Conservation (phyloP, 1,140 invertebrate genomes). For the Hylyphantes graminicola region DNA sequence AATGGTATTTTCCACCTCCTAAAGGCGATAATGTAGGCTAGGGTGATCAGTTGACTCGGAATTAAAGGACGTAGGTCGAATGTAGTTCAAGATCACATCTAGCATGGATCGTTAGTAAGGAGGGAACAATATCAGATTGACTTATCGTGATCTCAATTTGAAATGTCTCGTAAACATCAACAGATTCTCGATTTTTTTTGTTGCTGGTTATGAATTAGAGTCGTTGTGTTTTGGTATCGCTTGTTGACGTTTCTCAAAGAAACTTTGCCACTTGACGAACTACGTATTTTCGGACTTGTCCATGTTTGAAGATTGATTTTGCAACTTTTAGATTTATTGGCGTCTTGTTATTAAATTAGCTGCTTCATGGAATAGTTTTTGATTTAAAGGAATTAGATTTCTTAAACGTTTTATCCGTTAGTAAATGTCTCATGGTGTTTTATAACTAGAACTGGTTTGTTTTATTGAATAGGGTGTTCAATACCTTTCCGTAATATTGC, state of each 20-base stretch:
- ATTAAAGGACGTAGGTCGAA: background rate
- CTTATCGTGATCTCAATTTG: background rate
- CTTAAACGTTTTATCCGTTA: no score
- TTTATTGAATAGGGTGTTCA: no score
- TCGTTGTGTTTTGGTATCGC: background rate
- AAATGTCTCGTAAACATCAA: background rate
- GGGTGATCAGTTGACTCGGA: background rate
- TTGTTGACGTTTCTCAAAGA: background rate
- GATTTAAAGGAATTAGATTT: no score
- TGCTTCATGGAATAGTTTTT: no score
- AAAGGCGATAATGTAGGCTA: no score
- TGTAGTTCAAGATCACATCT: conserved; percentile 16
- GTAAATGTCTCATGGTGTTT: no score
- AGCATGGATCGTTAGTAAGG: background rate
- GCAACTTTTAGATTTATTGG: no score
- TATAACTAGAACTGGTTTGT: no score
- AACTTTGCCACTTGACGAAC: background rate
- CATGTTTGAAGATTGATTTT: background rate
- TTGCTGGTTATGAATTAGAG: background rate
- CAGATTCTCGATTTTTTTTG: background rate
- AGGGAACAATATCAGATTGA: background rate
- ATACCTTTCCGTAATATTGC: no score
- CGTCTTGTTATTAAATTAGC: no score
- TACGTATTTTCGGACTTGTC: background rate
- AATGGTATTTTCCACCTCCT: no score